Evolutionary conservation across 2,797 vertebrate species (phyloP), one percentile per base, ranked within the genome.

Genomic region (Hirundo rustica): DNA sequence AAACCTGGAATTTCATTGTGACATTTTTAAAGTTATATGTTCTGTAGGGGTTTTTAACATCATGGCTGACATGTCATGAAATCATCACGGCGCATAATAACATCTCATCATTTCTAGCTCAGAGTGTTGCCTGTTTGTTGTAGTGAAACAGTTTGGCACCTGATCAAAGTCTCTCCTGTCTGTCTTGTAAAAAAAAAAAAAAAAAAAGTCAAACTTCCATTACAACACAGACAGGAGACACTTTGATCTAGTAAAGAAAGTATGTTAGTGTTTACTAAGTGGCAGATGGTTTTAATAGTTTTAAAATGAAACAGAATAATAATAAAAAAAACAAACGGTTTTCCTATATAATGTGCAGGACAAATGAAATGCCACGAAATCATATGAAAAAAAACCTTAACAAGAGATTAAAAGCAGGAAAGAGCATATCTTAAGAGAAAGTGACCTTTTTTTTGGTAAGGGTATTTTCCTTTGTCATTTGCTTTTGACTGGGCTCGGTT

Each of bases 191-290:
- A 95, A 93, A 88, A 88, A 84, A 84, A 95, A 95, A 93, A 88
- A 88, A 84, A 86, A 47, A 90, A 87, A 79, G 93, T 96, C 83
- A 89, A 94, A 89, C 88, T 94, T 87, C 91, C 83, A 95, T 75
- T 96, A 89, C 57, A 89, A 92, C 90, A 84, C 64, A 93, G 93
- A 76, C 90, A 92, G 83, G 93, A 95, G 96, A 95, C 81, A 89
- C 96, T 96, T 96, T 96, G 95, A 96, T 96, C 83, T 96, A 87
- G 93, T 82, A 92, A 89, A 95, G 92, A 87, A 96, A 96, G 92
- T 92, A 96, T 90, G 90, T 92, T 90, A 81, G 88, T 96, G 88
- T 96, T 96, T 96, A 95, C 92, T 90, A 96, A 95, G 36, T 90
- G 88, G 73, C 96, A 96, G 96, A 94, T 94, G 96, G 89, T 81